Evolutionary conservation across 2,888 invertebrate species (phyloP), one percentile per base, ranked within the genome.

Genomic region (Sarcophaga variegata): DNA sequence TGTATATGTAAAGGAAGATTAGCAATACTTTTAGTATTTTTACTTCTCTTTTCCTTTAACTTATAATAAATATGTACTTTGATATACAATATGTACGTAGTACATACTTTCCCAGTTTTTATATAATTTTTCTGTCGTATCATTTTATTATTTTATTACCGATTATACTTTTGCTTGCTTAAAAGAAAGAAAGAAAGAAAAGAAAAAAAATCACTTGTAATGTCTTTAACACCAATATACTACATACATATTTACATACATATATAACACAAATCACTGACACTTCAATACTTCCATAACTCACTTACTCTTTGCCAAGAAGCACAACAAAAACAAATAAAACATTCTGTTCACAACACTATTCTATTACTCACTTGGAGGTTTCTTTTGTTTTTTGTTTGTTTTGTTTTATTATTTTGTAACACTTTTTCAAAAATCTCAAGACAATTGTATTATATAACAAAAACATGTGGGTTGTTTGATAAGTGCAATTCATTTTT

Each of bases 221-320:
- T 83, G 71, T 67, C 69, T 86, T 83, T 74, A 60, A 49, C 69
- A 49, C 69, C 60, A 74, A 37, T 76, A 62, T 59, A 45, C 54
- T 27, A 37, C 37, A 37, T 37, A 37, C 37, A 37, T 37, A 37
- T 10, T 1, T 37, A 37, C 10, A 37, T 37, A 10, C 37, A 37
- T 37, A 80, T 49, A 74, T 64, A 79, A 74, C 70, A 82, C 67
- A 81, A 81, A 69, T 75, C 78, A 82, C 82, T 78, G 78, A 74
- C 70, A 75, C 78, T 70, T 82, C 66, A 79, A 79, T 85, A 79
- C 74, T 77, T 66, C 27, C 71, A 77, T 54, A 76, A 82, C 60
- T 64, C 62, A 77, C 49, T 76, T 64, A 74, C 47, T 22, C 67
- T 74, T 71, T 64, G 12, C 22, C 10, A 75, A 27, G 45, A 47